Base-by-base conservation (phyloP, 2,888 invertebrate species). In the Papilio demoleus region DNA sequence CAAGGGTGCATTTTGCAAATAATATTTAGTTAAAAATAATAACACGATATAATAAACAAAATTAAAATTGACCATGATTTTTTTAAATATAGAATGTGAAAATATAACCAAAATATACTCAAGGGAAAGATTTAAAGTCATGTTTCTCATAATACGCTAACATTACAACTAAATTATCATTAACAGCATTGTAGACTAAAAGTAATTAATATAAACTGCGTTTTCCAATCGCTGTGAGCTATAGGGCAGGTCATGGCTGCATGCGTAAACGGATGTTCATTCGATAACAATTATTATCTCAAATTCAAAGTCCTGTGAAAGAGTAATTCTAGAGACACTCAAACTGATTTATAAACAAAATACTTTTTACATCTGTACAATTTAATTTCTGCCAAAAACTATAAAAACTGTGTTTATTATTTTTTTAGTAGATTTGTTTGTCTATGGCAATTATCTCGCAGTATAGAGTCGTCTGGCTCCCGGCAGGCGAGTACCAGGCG, bases 241-340 rank as follows among this genome's bases (percentile, higher is more conserved):
- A 86, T 90, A 88, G 88, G 91, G 90, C 88, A 91, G 91, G 91
- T 92, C 90, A 90, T 87, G 91, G 90, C 86, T 88, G 86, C 79
- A 86, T 85, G 88, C 85, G 87, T 86, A 86, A 87, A 87, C 90
- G 91, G 90, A 92, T 89, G 88, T 86, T 83, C 85, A 82, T 72
- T 75, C 71, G 90, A 90, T 90, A 88, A 82, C 82, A 77, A 31
- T 70, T 75, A 85, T 84, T 89, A 89, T 90, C 88, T 81, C 71
- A 74, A 74, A 78, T 81, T 77, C 77, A 80, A 79, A 78, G 78
- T 75, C 72, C 81, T 76, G 75, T 75, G 70, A 74, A 71, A 79
- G 73, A 77, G 74, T 74, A 68, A 70, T 69, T 71, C 56, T 14
- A 61, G 56, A 66, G 70, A 45, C 19, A 22, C 59, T 19, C 12